Evolutionary conservation across 2,888 invertebrate species (phyloP), one percentile per base, ranked within the genome.

Genomic region (Geotrupes spiniger): DNA sequence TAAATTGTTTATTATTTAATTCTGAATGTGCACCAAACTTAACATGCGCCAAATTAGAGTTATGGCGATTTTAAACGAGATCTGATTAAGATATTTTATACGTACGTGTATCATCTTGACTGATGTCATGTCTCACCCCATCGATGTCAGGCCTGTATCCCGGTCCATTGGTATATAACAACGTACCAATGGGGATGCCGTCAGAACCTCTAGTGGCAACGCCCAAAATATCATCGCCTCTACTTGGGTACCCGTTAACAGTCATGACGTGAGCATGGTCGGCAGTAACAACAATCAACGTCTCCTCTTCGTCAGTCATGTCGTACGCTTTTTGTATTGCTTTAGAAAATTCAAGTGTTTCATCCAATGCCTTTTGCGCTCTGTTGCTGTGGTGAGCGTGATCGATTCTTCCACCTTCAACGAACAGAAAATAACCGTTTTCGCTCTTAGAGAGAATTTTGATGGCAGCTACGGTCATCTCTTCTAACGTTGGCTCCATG

Each of bases 231-330:
- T 80, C 71, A 36, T 75, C 75, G 33, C 82, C 83, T 45, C 90
- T 76, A 41, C 27, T 31, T 1, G 89, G 83, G 62, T 91, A 90
- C 0, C 91, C 91, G 40, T 82, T 81, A 21, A 87, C 79, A 0
- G 83, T 82, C 82, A 90, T 82, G 0, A 87, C 85, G 60, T 89
- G 89, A 0, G 87, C 82, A 65, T 90, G 90, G 69, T 90, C 89
- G 0, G 89, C 76, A 0, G 83, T 87, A 8, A 88, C 90, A 0
- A 92, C 81, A 15, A 91, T 83, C 2, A 93, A 71, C 0, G 92
- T 92, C 17, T 92, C 89, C 36, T 81, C 71, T 54, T 2, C 76
- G 66, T 42, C 75, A 66, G 0, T 89, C 86, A 59, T 72, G 74
- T 52, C 78, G 64, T 9, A 89, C 77, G 1, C 92, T 86, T 56